A percentile compares a stretch with the other conserved stretches of the same genome.
Conservation (phyloP, 2,797 vertebrate genomes). For the Delichon dasypus region DNA sequence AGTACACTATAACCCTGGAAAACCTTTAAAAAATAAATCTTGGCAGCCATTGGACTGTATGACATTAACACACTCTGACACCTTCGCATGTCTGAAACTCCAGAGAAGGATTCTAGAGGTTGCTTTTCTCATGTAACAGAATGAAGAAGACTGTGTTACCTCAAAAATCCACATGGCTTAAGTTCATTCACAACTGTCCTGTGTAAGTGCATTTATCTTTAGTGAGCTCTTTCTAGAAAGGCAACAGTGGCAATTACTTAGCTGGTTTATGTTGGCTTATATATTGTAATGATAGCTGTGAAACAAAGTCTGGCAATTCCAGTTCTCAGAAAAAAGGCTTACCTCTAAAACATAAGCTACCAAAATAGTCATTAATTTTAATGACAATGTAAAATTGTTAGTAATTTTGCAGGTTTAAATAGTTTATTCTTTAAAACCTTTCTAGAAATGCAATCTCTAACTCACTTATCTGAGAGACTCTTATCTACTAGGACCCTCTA, state of each 20-base stretch:
- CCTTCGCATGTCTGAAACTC: neutral
- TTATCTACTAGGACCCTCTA: neutral
- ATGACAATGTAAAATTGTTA: neutral
- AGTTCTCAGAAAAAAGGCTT: neutral
- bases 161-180: neutral
- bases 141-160: neutral
- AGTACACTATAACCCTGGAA: constrained; percentile 7
- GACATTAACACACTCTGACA: constrained; percentile 5
- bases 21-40: constrained; percentile 43
- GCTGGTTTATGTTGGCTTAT: neutral
- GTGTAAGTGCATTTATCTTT: neutral
- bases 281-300: neutral
- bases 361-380: neutral
- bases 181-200: neutral
- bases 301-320: neutral
- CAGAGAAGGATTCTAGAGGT: neutral
- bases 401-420: neutral
- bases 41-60: neutral
- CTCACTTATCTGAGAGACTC: neutral
- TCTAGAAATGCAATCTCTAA: neutral
- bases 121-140: neutral
- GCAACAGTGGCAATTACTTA: neutral
- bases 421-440: neutral
- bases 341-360: neutral
- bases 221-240: neutral